Evolutionary conservation across 2,888 invertebrate genomes (phyloP).

Genomic region (Caprella mutica): DNA sequence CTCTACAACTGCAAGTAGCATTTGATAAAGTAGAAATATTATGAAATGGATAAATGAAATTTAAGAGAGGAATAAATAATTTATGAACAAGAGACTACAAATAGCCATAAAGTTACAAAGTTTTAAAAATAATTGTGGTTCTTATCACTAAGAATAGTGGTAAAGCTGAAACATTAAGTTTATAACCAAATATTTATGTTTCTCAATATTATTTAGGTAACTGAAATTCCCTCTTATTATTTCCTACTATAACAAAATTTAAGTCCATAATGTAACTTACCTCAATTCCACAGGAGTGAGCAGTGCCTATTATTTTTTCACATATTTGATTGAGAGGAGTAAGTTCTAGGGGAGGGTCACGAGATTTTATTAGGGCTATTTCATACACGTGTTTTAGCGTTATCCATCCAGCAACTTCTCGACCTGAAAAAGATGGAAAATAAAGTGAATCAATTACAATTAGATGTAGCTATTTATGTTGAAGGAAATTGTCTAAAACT

Average conservation of each 20-base stretch:
- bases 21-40: neutral
- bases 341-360: slow-evolving; percentile 60
- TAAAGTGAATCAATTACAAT: too few relatives aligned
- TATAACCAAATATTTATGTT: too few relatives aligned
- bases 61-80: neutral
- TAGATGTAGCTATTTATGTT: slow-evolving; percentile 13
- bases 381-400: slow-evolving; percentile 9
- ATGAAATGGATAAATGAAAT: neutral
- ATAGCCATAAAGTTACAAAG: neutral
- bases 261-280: too few relatives aligned
- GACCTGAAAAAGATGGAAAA: neutral
- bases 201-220: too few relatives aligned
- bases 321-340: slow-evolving; percentile 60
- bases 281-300: slow-evolving; percentile 72
- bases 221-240: too few relatives aligned
- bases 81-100: neutral
- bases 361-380: slow-evolving; percentile 8
- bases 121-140: neutral
- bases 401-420: slow-evolving; percentile 3
- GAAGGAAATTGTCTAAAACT: slow-evolving; percentile 6
- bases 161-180: too few relatives aligned
- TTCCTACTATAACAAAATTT: too few relatives aligned
- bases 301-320: slow-evolving; percentile 61
- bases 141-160: too few relatives aligned
- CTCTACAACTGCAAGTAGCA: too few relatives aligned